A percentile compares a stretch with the other conserved stretches of the same genome.
phyloP scores from a whole-genome alignment of 2,888 invertebrate species.

The Euplexia lucipara region DNA sequence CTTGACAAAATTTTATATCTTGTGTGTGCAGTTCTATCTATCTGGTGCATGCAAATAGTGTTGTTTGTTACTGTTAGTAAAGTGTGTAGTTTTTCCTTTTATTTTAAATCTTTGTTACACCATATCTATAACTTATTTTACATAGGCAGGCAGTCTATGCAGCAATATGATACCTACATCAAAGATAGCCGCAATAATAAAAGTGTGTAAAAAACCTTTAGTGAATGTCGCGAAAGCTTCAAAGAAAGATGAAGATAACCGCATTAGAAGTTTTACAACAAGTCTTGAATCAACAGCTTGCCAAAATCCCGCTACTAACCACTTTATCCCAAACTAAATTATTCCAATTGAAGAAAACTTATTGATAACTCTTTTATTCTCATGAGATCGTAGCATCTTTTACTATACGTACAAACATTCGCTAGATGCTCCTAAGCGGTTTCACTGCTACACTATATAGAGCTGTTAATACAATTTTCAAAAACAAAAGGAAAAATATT shows the following conservation, averaged over 20 bases:
- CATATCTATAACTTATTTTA: neutral
- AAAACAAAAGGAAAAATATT: slow-evolving; percentile 76
- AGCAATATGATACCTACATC: too few relatives aligned
- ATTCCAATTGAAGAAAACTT: slow-evolving; percentile 84
- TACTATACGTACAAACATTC: slow-evolving; percentile 81
- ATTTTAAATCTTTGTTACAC: slow-evolving; percentile 20
- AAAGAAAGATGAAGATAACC: slow-evolving; percentile 4
- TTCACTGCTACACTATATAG: slow-evolving; percentile 75
- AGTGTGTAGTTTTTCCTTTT: slow-evolving; percentile 15
- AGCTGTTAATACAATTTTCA: slow-evolving; percentile 76
- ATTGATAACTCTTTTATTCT: slow-evolving; percentile 87
- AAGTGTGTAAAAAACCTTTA: neutral
- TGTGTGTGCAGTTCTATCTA: slow-evolving; percentile 71
- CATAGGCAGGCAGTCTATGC: neutral
- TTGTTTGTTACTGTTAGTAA: slow-evolving; percentile 25
- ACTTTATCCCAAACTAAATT: slow-evolving; percentile 74
- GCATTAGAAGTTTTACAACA: slow-evolving; percentile 33
- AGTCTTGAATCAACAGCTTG: slow-evolving; percentile 62
- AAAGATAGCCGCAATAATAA: too few relatives aligned
- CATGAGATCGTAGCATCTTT: slow-evolving; percentile 84
- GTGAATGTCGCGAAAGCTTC: neutral
- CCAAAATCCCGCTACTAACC: slow-evolving; percentile 63
- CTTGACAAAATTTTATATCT: slow-evolving; percentile 67
- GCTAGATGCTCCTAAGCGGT: slow-evolving; percentile 82
- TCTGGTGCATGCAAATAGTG: slow-evolving; percentile 29